Evolutionary conservation across 2,888 invertebrate genomes (phyloP), one percentile per base, ranked within the genome.

Genomic region (Celastrina argiolus): DNA sequence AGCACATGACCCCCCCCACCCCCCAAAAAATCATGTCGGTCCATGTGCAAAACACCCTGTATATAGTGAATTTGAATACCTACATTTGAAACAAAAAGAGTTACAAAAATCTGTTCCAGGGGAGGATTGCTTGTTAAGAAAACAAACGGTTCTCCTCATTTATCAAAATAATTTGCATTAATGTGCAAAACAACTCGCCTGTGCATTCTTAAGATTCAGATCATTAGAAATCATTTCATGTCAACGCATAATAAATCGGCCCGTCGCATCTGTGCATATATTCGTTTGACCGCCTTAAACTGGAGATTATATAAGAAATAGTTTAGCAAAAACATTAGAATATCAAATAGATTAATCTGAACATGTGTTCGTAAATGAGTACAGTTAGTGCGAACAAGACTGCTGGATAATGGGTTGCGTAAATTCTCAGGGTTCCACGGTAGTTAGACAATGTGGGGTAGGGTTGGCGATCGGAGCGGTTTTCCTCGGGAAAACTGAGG

Each of bases 401-500:
- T 84, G 81, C 83, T 80, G 79, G 78, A 80, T 79, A 85, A 85
- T 85, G 77, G 85, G 75, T 90, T 90, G 88, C 89, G 88, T 83
- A 89, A 90, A 76, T 79, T 80, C 75, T 75, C 76, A 76, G 78
- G 85, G 87, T 90, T 85, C 88, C 88, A 88, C 89, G 88, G 84
- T 81, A 75, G 76, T 81, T 84, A 79, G 83, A 88, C 88, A 89
- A 87, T 88, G 85, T 81, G 80, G 12, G 2, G 10, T 51, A 51
- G 51, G 82, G 51, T 26, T 26, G 51, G 1, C 51, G 12, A 36
- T 36, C 36, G 10, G 1, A 36, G 36, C 12, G 7, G 7, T 36
- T 36, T 36, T 36, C 8, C 36, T 7, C 36, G 36, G 36, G 36
- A 36, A 36, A n/a, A n/a, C n/a, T n/a, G n/a, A n/a, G n/a, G n/a